Evolutionary conservation across 2,888 invertebrate species (phyloP).

Genomic region (Phyllotreta cruciferae): DNA sequence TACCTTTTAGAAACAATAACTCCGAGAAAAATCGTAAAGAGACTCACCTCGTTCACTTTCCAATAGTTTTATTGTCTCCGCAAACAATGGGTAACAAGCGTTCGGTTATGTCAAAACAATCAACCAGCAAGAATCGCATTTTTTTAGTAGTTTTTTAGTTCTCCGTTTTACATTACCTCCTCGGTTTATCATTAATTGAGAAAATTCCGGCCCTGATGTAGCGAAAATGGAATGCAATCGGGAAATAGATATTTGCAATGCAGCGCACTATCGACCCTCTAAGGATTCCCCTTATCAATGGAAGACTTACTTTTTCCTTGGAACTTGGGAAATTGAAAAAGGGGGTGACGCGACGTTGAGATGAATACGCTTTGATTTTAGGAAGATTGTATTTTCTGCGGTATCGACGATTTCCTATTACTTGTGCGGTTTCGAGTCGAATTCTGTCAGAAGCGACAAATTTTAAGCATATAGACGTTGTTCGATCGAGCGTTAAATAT

Average conservation of each 20-base stretch:
- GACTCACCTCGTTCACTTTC: conserved; percentile 5
- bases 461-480: neutral
- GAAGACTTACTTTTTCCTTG: conserved; percentile 21
- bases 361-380: conserved; percentile 16
- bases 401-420: conserved; percentile 7
- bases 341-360: conserved; percentile 15
- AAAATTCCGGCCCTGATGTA: conserved; percentile 9
- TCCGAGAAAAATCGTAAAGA: conserved; percentile 12
- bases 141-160: neutral
- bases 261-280: conserved; percentile 8
- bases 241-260: conserved; percentile 23
- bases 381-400: conserved; percentile 18
- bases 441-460: neutral
- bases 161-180: neutral
- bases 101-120: conserved; percentile 16
- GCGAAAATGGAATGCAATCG: conserved; percentile 14
- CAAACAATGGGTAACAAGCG: conserved; percentile 9
- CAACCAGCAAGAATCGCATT: conserved; percentile 1
- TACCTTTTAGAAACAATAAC: conserved; percentile 2
- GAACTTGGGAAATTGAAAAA: conserved; percentile 27
- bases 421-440: no score
- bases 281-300: conserved; percentile 22
- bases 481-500: neutral
- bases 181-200: no score
- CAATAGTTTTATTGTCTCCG: conserved; percentile 14